Percentiles rank a stretch among this genome's conserved stretches.
Conservation (phyloP, 2,888 invertebrate genomes). For the Chloromyia formosa region DNA sequence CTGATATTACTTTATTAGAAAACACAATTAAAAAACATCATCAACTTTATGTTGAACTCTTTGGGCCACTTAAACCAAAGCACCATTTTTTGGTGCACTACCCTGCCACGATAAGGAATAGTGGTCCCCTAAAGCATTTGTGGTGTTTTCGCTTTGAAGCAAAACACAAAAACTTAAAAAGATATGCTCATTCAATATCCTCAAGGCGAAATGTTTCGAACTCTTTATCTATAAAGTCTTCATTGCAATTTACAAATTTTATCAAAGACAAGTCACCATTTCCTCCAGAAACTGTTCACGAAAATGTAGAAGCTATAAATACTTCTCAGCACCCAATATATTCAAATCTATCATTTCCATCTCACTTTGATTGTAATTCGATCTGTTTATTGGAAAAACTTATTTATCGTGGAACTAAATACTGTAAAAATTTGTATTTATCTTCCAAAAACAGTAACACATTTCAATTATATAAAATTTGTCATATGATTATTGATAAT, state of each 20-base stretch:
- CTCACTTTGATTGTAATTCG: not conserved
- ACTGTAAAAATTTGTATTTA: not conserved
- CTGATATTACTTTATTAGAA: too few relatives aligned
- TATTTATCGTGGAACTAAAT: not conserved
- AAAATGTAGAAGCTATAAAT: not conserved
- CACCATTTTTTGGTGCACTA: too few relatives aligned
- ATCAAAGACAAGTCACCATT: not conserved
- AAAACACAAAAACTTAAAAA: conserved; percentile 4
- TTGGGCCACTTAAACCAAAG: too few relatives aligned
- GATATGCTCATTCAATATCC: conserved; percentile 11
- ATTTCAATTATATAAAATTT: not conserved
- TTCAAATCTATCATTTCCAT: not conserved
- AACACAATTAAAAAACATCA: too few relatives aligned
- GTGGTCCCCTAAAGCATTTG: too few relatives aligned
- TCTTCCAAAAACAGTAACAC: not conserved
- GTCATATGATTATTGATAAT: not conserved
- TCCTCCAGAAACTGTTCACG: not conserved
- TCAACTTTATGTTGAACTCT: too few relatives aligned
- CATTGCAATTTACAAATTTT: conserved; percentile 18
- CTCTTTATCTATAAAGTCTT: not conserved
- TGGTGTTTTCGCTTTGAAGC: conserved; percentile 3
- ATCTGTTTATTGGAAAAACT: not conserved
- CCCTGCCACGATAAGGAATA: too few relatives aligned
- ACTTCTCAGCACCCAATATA: not conserved
- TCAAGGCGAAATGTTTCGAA: conserved; percentile 9